phyloP scores from a whole-genome alignment of 1,140 invertebrate species.

The Zeugodacus cucurbitae region DNA sequence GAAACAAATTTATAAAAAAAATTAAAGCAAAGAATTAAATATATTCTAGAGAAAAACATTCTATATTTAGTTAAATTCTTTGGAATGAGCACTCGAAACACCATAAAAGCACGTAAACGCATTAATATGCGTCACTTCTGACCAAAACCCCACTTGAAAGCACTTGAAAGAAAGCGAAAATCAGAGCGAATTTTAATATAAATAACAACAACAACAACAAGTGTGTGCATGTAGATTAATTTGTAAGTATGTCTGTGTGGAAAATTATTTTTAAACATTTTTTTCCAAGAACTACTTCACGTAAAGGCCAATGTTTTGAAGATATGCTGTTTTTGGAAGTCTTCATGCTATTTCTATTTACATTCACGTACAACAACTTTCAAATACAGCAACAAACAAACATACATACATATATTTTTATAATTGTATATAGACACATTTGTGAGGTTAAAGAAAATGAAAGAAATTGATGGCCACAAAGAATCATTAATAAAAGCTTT shows the following conservation, averaged over 20 bases:
- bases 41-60: not conserved
- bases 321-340: not conserved
- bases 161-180: not conserved
- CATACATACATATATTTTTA: not conserved
- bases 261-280: not conserved
- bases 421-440: not conserved
- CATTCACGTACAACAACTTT: not conserved
- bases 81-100: not conserved
- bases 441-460: not conserved
- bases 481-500: not conserved
- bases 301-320: not conserved
- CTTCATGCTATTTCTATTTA: not conserved
- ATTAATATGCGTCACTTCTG: not conserved
- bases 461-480: not conserved
- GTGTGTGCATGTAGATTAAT: not conserved
- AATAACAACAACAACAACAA: not conserved
- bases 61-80: not conserved
- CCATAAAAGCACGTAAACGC: not conserved
- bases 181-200: not conserved
- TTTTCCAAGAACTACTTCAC: not conserved
- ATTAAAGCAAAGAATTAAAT: not conserved
- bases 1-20: too few species aligned
- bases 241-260: not conserved
- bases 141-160: not conserved
- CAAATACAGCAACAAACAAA: not conserved